phyloP scores from a whole-genome alignment of 2,113 vertebrate genomes.

The Crotalus horridus region DNA sequence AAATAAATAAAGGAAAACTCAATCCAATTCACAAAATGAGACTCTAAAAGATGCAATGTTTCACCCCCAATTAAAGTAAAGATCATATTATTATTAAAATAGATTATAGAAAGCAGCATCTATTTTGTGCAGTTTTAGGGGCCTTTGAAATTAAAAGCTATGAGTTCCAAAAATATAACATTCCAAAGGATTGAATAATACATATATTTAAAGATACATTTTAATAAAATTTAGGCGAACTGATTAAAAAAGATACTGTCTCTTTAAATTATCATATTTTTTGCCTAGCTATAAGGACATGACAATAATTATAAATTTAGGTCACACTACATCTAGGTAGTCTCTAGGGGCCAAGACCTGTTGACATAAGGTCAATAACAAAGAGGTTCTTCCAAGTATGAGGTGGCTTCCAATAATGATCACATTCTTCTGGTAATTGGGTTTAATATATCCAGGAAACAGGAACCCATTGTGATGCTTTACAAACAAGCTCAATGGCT shows the following conservation, averaged over 20 bases:
- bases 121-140: constrained; percentile 86
- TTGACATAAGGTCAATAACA: constrained; percentile 74
- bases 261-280: constrained; percentile 81
- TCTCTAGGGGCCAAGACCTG: constrained; percentile 84
- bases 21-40: constrained; percentile 78
- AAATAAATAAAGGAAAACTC: constrained; percentile 83
- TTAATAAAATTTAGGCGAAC: constrained; percentile 82
- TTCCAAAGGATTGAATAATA: constrained; percentile 82
- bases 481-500: constrained; percentile 94
- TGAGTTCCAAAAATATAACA: constrained; percentile 85
- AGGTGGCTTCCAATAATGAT: constrained; percentile 73
- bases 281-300: constrained; percentile 94
- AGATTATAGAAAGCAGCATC: constrained; percentile 87
- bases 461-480: constrained; percentile 94
- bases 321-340: constrained; percentile 90
- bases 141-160: constrained; percentile 84
- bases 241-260: constrained; percentile 83
- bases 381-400: constrained; percentile 77
- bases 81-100: constrained; percentile 84
- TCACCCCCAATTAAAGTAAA: constrained; percentile 78
- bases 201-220: constrained; percentile 82
- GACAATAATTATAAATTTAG: constrained; percentile 94
- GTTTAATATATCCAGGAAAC: constrained; percentile 98
- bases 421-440: constrained; percentile 57
- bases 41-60: constrained; percentile 81